Base-by-base conservation (phyloP, 2,797 vertebrate genomes). In the Pseudochromis fuscus region DNA sequence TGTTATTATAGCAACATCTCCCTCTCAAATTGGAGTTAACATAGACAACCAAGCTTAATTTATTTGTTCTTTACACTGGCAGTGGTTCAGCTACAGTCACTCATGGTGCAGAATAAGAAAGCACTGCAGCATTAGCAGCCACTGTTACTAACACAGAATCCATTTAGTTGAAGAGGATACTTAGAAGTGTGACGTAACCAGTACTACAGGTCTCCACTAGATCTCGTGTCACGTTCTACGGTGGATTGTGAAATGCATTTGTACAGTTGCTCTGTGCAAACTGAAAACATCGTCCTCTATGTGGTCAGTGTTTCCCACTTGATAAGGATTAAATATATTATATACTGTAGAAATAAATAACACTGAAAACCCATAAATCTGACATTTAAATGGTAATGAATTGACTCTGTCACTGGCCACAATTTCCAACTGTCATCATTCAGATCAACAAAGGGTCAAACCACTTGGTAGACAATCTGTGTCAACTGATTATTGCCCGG, bases 371-470 rank as follows among this genome's bases (percentile, higher is more conserved):
- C 18, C 2, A 23, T 38, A 40, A 7, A 13, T 28, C 45, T 35
- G 16, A 50, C 1, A 1, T 63, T 28, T 45, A 11, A 60, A 21
- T 18, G 25, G 6, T 0, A 6, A 59, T 52, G 33, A 61, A 51
- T 2, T 30, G 40, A 3, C 13, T 62, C 48, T 9, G 13, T 1
- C 21, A 18, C 40, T 11, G 30, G 57, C 53, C 55, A 57, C 18
- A 24, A 59, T 53, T 19, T 40, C 21, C 45, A 33, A 35, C 65
- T 71, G 30, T 16, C 38, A 55, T 76, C 56, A 67, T 55, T 70
- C 60, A 77, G 49, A 77, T 55, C 57, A 70, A 61, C 69, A 77
- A 77, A 70, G 57, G 55, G 45, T 74, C 45, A 60, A 48, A 33
- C 53, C 74, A 57, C 68, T 58, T 75, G 78, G 11, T 30, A 35